phyloP scores from a whole-genome alignment of 2,113 vertebrate genomes.

The Rutilus rutilus region DNA sequence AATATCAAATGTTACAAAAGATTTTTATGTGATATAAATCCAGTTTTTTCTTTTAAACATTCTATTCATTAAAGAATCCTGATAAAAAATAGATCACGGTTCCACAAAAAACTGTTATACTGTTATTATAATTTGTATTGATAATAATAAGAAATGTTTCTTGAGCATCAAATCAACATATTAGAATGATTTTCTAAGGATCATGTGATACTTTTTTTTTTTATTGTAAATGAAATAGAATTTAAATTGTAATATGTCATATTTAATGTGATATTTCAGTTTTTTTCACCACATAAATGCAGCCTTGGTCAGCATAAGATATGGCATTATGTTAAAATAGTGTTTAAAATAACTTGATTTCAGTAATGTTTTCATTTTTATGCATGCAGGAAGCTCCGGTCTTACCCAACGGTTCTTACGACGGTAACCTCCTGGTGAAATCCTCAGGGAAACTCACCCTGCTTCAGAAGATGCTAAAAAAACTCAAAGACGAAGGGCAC shows the following conservation, averaged over 20 bases:
- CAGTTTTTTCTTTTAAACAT: background rate
- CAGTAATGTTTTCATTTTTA: background rate
- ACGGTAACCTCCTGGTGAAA: conserved; percentile 92
- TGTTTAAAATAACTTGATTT: background rate
- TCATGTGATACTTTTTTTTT: too few species aligned
- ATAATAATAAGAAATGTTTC: background rate
- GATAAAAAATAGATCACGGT: background rate
- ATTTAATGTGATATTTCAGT: background rate
- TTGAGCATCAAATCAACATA: background rate
- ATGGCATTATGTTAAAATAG: too few species aligned
- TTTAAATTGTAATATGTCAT: background rate
- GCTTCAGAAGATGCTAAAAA: conserved; percentile 97
- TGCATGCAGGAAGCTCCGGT: conserved; percentile 88
- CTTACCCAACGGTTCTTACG: conserved; percentile 94
- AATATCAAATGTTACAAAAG: background rate
- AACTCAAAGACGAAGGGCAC: conserved; percentile 92
- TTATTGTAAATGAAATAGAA: background rate
- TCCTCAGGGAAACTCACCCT: conserved; percentile 96
- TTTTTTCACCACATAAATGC: background rate
- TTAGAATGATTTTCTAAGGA: background rate
- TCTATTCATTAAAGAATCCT: background rate
- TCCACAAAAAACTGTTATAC: background rate
- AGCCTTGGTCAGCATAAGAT: background rate
- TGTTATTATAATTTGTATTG: background rate
- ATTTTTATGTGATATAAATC: background rate